Base-by-base conservation (phyloP, 2,797 vertebrate species). In the Acanthurus tractus region DNA sequence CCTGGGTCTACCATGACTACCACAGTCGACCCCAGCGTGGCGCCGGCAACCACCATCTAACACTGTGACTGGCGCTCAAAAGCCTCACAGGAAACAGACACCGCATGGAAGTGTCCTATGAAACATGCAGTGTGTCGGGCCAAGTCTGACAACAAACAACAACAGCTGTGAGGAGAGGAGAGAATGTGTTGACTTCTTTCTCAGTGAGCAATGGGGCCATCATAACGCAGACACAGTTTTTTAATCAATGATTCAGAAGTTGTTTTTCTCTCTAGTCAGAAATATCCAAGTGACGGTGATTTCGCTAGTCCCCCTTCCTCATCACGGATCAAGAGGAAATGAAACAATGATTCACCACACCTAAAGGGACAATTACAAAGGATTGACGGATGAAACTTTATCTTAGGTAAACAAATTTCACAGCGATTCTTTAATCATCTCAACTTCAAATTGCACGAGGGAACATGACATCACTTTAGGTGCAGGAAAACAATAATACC, bases 1-100 rank as follows among this genome's bases (percentile, higher is more conserved):
- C 95, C 94, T 93, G 94, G 92, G 92, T 95, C 81, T 90, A 93
- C 95, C 74, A 76, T 17, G 34, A 72, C 76, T 49, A 84, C 88
- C 76, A 63, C 84, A 83, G 56, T 88, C 74, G 78, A 83, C 74
- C 83, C 88, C 76, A 76, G 83, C 73, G 14, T 34, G 82, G 85
- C 52, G 53, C 86, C 86, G 46, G 36, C 82, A 74, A 81, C 86
- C 84, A 57, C 78, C 61, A 49, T 83, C 80, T 79, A 79, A 79
- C 68, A 63, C 59, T 38, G 71, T 62, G 81, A 85, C 65, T 74
- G 76, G 78, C 50, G 65, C 73, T 80, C 69, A 52, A 66, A 62
- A 88, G 69, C 76, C 78, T 89, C 58, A 63, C 71, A 90, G 88
- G 88, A 92, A 93, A 83, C 79, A 74, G 85, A 88, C 85, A 48